Conservation (phyloP, 2,888 invertebrate genomes). For the Eumacrocentrus americanus region DNA sequence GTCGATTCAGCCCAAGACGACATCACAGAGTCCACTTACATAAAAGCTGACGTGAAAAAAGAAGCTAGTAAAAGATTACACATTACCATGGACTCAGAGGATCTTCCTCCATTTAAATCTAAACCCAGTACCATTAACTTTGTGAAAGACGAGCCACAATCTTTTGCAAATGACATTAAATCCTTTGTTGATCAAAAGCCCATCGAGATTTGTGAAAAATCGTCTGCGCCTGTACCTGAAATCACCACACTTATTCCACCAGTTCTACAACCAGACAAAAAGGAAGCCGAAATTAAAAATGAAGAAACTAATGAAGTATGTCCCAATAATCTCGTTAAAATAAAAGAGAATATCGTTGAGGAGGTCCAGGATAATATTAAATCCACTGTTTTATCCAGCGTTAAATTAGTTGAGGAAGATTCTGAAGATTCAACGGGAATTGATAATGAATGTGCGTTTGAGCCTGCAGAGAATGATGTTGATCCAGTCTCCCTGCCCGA, state of each 20-base stretch:
- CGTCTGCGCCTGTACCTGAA: constrained; percentile 9
- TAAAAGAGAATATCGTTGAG: constrained; percentile 34
- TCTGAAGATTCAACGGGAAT: constrained; percentile 50
- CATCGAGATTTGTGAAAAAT: constrained; percentile 5
- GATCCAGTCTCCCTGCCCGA: constrained; percentile 59
- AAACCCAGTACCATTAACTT: constrained; percentile 39
- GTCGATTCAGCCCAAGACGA: neutral
- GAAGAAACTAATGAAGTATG: neutral
- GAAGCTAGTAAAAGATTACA: constrained; percentile 44
- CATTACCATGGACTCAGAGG: constrained; percentile 38
- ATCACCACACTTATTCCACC: constrained; percentile 4
- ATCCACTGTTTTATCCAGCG: constrained; percentile 9
- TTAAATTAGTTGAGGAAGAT: constrained; percentile 18
- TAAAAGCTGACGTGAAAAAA: constrained; percentile 41
- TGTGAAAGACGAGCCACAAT: constrained; percentile 13
- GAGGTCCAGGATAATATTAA: constrained; percentile 29
- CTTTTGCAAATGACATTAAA: constrained; percentile 25
- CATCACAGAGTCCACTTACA: neutral
- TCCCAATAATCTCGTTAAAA: constrained; percentile 39
- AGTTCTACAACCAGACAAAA: constrained; percentile 3
- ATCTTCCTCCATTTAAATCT: constrained; percentile 46
- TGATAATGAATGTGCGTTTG: constrained; percentile 44
- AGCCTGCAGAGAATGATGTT: constrained; percentile 42
- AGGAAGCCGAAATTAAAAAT: neutral
- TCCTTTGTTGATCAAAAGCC: constrained; percentile 11